A percentile compares a stretch with the other conserved stretches of the same genome.
These are phyloP conservation scores for Lepidonotus clava DNA, from an alignment of 2,888 invertebrate species.

Conservation along the genomic window DNA sequence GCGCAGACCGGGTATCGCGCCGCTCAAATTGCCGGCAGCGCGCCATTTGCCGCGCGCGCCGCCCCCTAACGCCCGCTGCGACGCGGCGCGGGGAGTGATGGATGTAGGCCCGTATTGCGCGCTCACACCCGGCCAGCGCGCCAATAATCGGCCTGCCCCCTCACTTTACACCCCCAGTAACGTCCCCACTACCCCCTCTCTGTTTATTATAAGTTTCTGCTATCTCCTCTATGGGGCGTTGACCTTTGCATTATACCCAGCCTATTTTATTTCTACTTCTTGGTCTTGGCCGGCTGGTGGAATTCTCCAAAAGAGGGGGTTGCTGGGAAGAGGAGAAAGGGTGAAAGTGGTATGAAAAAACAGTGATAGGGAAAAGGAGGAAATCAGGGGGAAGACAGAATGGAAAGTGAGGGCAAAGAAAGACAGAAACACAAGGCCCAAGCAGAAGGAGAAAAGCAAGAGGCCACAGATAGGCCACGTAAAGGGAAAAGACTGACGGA, in stretches of 20 bases:
- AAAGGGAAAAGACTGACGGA: no score
- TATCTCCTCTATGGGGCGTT: not conserved
- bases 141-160: slow-evolving; percentile 43
- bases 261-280: no score
- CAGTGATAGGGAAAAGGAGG: no score
- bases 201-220: slow-evolving; percentile 35
- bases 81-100: not conserved
- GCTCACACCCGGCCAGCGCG: slow-evolving; percentile 25
- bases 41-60: slow-evolving; percentile 3
- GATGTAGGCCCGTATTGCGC: slow-evolving; percentile 37
- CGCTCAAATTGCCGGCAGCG: slow-evolving; percentile 28
- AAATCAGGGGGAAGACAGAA: no score
- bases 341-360: no score
- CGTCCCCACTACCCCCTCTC: not conserved
- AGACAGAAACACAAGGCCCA: no score
- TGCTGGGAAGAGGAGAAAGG: no score
- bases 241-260: no score
- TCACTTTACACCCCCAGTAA: not conserved
- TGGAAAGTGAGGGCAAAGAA: no score
- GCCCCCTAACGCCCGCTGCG: slow-evolving; percentile 13
- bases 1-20: not conserved
- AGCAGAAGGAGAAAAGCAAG: no score
- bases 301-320: not conserved
- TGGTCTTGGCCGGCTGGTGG: not conserved
- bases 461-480: no score